Evolutionary conservation across 2,113 vertebrate species (phyloP), one percentile per base, ranked within the genome.

Genomic region (Dicentrarchus labrax): DNA sequence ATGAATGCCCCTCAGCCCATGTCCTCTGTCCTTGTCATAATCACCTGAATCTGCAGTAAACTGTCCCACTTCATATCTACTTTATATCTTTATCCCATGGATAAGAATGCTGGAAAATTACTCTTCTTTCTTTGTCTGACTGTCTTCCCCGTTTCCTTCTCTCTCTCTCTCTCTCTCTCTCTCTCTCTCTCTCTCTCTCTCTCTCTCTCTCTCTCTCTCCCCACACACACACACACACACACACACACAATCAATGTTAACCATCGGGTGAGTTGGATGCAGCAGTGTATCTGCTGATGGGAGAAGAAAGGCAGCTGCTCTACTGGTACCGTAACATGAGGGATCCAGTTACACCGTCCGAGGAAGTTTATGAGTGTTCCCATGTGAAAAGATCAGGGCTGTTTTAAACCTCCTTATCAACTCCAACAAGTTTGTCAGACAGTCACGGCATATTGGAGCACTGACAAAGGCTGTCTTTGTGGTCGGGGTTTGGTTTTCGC

Each of bases 381-480:
- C 77, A 88, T 86, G 79, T 75, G 86, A 79, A 73, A 67, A 74
- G 82, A 92, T 88, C 76, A 17, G 88, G 87, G 90, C 85, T 76
- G 67, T 86, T 93, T 91, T 76, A 91, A 91, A 84, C 76, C 43
- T 75, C 62, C 93, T 95, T 95, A 95, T 96, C 95, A 79, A 82
- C 82, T 81, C 66, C 72, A 56, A 51, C 80, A 62, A 94, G 92
- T 94, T 95, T 95, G 93, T 94, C 84, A 89, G 92, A 85, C 85
- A 93, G 95, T 96, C 94, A 95, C 85, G 94, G 95, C 94, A 94
- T 94, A 96, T 96, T 95, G 88, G 87, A 90, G 69, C 82, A 60
- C 81, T 4, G 64, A 96, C 95, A 96, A 95, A 93, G 94, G 48
- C 62, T 12, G 72, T 83, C 93, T 95, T 96, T 95, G 94, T 95